Evolutionary conservation across 2,113 vertebrate genomes (phyloP).

Genomic region (Macaca mulatta): DNA sequence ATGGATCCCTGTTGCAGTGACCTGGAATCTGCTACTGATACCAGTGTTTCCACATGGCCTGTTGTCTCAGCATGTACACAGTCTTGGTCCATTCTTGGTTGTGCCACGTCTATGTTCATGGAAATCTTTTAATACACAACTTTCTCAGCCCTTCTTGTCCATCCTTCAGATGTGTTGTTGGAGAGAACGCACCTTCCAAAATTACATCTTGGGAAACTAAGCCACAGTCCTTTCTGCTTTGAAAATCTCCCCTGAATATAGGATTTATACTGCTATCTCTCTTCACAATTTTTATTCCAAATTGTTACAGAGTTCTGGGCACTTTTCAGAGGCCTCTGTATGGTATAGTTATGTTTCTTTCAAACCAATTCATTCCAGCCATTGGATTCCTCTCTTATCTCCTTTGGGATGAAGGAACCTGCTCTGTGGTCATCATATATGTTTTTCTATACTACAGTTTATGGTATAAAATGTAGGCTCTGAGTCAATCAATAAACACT

Average conservation of each 20-base stretch:
- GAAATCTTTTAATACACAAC: not conserved
- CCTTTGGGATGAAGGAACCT: not conserved
- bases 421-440: not conserved
- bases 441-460: not conserved
- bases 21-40: not conserved
- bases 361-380: slow-evolving; percentile 2
- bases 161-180: not conserved
- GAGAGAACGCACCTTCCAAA: not conserved
- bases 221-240: not conserved
- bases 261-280: not conserved
- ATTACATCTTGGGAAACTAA: not conserved
- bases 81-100: not conserved
- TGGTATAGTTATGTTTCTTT: not conserved
- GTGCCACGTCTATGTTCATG: not conserved
- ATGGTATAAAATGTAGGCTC: not conserved
- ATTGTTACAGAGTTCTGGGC: not conserved
- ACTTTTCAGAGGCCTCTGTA: not conserved
- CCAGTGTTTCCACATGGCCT: not conserved
- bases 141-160: not conserved
- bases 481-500: not conserved
- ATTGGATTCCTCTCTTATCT: not conserved
- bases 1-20: not conserved
- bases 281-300: not conserved
- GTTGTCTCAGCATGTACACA: not conserved
- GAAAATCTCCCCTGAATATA: not conserved